A percentile compares a stretch with the other conserved stretches of the same genome.
phyloP scores from a whole-genome alignment of 2,113 vertebrate genomes.

The Tragulus kanchil region DNA sequence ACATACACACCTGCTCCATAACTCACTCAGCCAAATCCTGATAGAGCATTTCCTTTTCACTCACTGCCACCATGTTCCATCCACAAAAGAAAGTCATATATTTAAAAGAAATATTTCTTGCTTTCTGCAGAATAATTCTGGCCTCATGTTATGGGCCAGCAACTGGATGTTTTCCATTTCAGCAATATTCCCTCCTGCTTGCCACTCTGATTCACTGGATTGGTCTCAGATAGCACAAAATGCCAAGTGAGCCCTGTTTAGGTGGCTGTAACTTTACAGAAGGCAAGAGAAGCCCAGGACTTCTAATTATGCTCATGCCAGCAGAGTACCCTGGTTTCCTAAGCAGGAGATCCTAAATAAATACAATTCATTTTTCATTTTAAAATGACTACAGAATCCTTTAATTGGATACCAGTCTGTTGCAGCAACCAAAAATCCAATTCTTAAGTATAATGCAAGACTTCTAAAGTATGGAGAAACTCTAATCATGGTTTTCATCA shows the following conservation, averaged over 20 bases:
- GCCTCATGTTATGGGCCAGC: background rate
- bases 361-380: conserved; percentile 56
- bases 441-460: conserved; percentile 28
- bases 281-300: background rate
- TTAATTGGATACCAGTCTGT: background rate
- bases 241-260: background rate
- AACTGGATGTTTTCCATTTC: conserved; percentile 75
- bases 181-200: background rate
- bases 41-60: conserved; percentile 59
- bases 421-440: conserved; percentile 49
- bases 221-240: background rate
- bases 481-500: conserved; percentile 32
- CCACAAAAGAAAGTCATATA: conserved; percentile 21
- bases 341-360: conserved; percentile 6
- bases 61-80: conserved; percentile 7
- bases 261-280: background rate
- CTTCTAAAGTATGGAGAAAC: background rate
- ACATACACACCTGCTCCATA: background rate
- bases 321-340: background rate
- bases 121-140: conserved; percentile 67
- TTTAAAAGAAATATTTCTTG: conserved; percentile 63
- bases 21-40: conserved; percentile 68
- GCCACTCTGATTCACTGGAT: background rate
- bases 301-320: background rate
- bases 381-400: conserved; percentile 47